phyloP scores from a whole-genome alignment of 2,797 vertebrate genomes.

The Lagocephalus sceleratus region DNA sequence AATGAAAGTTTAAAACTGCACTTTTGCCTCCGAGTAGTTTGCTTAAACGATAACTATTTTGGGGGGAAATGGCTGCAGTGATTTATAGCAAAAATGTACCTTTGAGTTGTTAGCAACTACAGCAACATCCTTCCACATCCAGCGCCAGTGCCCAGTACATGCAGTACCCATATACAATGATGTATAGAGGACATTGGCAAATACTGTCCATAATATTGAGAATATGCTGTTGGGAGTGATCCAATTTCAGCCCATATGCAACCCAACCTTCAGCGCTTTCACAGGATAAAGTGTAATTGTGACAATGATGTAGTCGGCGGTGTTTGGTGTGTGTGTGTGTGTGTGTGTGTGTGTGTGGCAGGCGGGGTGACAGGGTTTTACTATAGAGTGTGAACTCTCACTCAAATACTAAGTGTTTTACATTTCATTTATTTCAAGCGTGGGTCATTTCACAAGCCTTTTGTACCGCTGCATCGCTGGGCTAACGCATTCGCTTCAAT shows the following conservation, averaged over 20 bases:
- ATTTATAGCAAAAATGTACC: slow-evolving; percentile 27
- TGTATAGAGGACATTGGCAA: slow-evolving; percentile 39
- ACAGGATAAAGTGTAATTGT: slow-evolving; percentile 42
- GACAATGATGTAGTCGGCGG: slow-evolving; percentile 24
- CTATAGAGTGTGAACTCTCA: slow-evolving; percentile 34
- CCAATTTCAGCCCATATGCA: slow-evolving; percentile 29
- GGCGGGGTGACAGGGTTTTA: slow-evolving; percentile 31
- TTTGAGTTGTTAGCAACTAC: slow-evolving; percentile 41
- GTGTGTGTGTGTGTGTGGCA: too few relatives aligned
- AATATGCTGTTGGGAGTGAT: slow-evolving; percentile 33
- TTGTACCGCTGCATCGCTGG: slow-evolving; percentile 17
- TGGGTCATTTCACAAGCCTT: not conserved
- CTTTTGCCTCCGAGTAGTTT: too few relatives aligned
- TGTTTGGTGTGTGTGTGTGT: slow-evolving; percentile 37
- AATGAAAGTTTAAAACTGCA: too few relatives aligned
- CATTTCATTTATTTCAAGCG: slow-evolving; percentile 1
- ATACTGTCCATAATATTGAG: slow-evolving; percentile 34
- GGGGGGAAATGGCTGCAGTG: slow-evolving; percentile 21
- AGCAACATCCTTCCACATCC: slow-evolving; percentile 38
- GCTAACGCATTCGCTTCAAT: slow-evolving; percentile 15
- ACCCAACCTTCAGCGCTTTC: slow-evolving; percentile 46
- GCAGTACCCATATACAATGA: slow-evolving; percentile 49
- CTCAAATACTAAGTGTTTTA: slow-evolving; percentile 29
- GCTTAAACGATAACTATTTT: too few relatives aligned
- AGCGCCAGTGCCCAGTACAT: slow-evolving; percentile 39